Base-by-base conservation (phyloP, 1,140 invertebrate species). In the Batillaria attramentaria region DNA sequence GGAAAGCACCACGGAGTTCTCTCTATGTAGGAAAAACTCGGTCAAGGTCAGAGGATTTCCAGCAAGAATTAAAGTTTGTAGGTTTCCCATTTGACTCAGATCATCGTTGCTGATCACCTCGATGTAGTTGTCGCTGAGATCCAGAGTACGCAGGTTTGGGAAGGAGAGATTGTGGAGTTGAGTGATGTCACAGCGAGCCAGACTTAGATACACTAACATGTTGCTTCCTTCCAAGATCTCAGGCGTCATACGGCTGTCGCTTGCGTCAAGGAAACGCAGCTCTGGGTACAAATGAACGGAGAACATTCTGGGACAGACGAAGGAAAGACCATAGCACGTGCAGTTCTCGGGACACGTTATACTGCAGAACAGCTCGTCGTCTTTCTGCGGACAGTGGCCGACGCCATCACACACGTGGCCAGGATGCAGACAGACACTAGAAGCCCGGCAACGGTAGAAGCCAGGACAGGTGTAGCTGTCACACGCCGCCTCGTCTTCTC, bases 11-110 rank as follows among this genome's bases (percentile, higher is more conserved):
- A 37, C 1, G 18, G 28, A 33, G 74, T 39, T 5, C 54, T 62
- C 16, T 80, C 42, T 31, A 84, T 79, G 18, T 81, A 72, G 33
- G 69, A 41, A 24, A 50, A 8, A 18, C 54, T 70, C n/a, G 79
- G 69, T 18, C n/a, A 16, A 31, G 3, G 43, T 43, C 18, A 85
- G 77, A 8, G 68, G n/a, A 60, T 83, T 82, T 13, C 69, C 62
- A 33, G 77, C 35, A 1, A 82, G 41, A 72, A 75, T 74, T 16
- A 83, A 50, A 57, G 50, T 35, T 43, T 50, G 31, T 1, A 82
- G 66, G 31, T 69, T 37, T 13, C 37, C 35, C 1, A 82, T 41
- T 1, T 28, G n/a, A 18, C 31, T 41, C 42, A 82, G 54, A 4
- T 74, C 46, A 6, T 82, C 35, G 2, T 79, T 46, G 2, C 31